Percentiles rank a stretch among this genome's conserved stretches.
Conservation (phyloP, 1,140 invertebrate genomes). For the Solenopsis fugax region DNA sequence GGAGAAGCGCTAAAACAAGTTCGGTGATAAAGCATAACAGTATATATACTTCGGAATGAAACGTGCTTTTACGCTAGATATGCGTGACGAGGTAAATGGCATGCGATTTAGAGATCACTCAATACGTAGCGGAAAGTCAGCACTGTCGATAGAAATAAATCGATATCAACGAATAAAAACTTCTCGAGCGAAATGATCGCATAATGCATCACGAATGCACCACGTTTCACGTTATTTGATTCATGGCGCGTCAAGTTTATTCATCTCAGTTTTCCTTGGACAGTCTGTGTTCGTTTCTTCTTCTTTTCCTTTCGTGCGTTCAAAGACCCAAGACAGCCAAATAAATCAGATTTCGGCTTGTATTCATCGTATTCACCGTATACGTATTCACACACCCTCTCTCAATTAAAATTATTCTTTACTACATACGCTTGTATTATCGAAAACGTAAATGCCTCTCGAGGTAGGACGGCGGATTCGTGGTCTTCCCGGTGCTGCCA, state of each 20-base stretch:
- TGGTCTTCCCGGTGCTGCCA: not conserved
- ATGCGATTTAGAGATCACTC: slow-evolving; percentile 55
- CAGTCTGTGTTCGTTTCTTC: not conserved
- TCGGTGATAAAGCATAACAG: slow-evolving; percentile 23
- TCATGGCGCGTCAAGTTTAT: not conserved
- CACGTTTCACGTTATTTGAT: not conserved
- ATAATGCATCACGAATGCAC: not conserved
- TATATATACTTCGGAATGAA: slow-evolving; percentile 44
- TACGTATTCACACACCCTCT: slow-evolving; percentile 24
- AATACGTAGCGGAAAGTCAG: slow-evolving; percentile 31
- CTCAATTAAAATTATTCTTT: slow-evolving; percentile 30
- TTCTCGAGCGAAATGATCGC: slow-evolving; percentile 24
- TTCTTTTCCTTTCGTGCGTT: not conserved
- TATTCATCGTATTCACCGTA: slow-evolving; percentile 20
- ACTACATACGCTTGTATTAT: slow-evolving; percentile 33
- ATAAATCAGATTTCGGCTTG: slow-evolving; percentile 33
- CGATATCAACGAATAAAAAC: slow-evolving; percentile 2
- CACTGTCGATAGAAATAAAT: slow-evolving; percentile 20
- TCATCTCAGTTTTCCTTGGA: not conserved
- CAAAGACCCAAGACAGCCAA: not conserved
- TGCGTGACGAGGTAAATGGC: slow-evolving; percentile 59
- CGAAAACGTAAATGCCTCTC: slow-evolving; percentile 36
- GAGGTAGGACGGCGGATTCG: slow-evolving; percentile 27
- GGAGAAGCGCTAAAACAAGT: slow-evolving; percentile 22
- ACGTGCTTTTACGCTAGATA: slow-evolving; percentile 24